Base-by-base conservation (phyloP, 2,888 invertebrate species). In the Seira sanloemensis region DNA sequence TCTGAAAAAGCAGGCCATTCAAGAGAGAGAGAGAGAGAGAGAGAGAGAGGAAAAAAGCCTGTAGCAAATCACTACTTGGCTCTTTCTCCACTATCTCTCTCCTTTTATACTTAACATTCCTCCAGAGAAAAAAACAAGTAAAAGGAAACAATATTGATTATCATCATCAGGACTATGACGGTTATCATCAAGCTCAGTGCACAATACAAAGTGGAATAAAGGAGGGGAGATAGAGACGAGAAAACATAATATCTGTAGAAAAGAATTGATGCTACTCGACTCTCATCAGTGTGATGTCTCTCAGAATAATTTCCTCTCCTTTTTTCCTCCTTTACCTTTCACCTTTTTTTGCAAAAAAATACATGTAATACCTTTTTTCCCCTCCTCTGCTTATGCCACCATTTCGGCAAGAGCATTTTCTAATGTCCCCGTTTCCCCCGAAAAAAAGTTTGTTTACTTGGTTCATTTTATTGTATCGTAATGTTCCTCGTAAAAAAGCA, bases 11-110 rank as follows among this genome's bases (percentile, higher is more conserved):
- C n/a, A n/a, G n/a, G n/a, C n/a, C n/a, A n/a, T n/a, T n/a, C n/a
- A n/a, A 77, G 66, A 74, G 16, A 74, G 27, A 26, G 74, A 74
- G 62, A 62, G 58, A 72, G 1, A 19, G 21, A 2, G 65, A 65
- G 24, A 58, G 58, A 73, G 58, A 73, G 73, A n/a, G n/a, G n/a
- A n/a, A 37, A 37, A 37, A 4, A 37, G 37, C 37, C 37, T 37
- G 37, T 37, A 37, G 37, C 37, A 37, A 37, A 37, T 37, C 37
- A 7, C 37, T 37, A 7, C 37, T 37, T 37, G 4, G 37, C 21
- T 62, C n/a, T 62, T 16, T 62, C n/a, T 62, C 37, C 12, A 7
- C 27, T 71, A 27, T 26, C 37, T 26, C 12, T 46, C 27, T 21
- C 1, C 37, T 25, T 71, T 21, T 21, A 26, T 7, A 62, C 16